Evolutionary conservation across 2,888 invertebrate genomes (phyloP).

Genomic region (Tachina fera): DNA sequence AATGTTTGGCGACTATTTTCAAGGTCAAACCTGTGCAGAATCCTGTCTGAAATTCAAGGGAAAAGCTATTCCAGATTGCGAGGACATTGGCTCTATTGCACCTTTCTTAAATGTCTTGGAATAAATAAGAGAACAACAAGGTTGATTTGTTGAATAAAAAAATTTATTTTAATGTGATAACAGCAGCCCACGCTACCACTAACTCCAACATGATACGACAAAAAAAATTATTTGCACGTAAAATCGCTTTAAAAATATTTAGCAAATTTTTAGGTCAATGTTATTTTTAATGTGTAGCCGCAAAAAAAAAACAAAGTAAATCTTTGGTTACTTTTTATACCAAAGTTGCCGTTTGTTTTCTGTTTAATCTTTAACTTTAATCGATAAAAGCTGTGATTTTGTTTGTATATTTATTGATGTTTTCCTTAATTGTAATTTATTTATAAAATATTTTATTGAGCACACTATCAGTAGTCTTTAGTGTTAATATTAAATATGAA

Average conservation of each 20-base stretch:
- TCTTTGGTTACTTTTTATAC: constrained; percentile 15
- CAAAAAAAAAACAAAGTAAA: constrained; percentile 9
- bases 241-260: constrained; percentile 14
- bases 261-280: constrained; percentile 57
- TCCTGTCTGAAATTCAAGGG: constrained; percentile 92
- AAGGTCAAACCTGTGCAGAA: constrained; percentile 93
- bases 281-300: constrained; percentile 62
- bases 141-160: constrained; percentile 68
- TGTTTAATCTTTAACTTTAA: neutral
- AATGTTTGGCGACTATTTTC: constrained; percentile 93
- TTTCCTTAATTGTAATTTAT: constrained; percentile 23
- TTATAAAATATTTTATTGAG: constrained; percentile 32
- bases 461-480: constrained; percentile 55
- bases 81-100: constrained; percentile 90
- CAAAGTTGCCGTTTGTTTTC: constrained; percentile 13
- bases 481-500: constrained; percentile 9
- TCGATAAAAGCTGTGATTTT: constrained; percentile 52
- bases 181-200: constrained; percentile 29
- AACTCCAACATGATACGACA: neutral
- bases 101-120: constrained; percentile 88
- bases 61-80: constrained; percentile 93
- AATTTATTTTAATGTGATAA: constrained; percentile 39
- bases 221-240: constrained; percentile 13
- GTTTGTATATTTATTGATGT: constrained; percentile 42
- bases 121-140: constrained; percentile 74